These are phyloP conservation scores for Grammomys dolichurus DNA, from an alignment of 2,113 vertebrate genomes.

Conservation along the genomic window DNA sequence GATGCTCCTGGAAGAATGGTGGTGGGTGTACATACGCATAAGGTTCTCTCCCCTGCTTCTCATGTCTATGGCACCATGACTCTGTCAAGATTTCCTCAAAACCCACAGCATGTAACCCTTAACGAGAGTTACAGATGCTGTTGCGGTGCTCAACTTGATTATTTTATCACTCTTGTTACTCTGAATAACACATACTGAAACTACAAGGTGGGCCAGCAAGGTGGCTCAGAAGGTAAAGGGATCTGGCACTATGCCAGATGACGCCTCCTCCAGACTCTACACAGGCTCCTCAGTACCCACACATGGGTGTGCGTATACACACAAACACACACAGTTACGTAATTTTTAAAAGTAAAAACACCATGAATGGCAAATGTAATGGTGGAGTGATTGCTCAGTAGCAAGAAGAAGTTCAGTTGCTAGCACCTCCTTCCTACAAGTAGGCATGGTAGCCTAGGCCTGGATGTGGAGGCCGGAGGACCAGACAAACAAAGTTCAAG, in stretches of 20 bases:
- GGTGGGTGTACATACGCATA: background rate
- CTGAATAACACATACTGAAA: background rate
- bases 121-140: background rate
- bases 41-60: background rate
- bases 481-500: background rate
- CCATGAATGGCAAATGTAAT: background rate
- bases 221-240: background rate
- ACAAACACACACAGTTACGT: background rate
- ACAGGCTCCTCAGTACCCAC: background rate
- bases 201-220: background rate
- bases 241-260: background rate
- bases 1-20: background rate
- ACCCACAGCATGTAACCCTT: background rate
- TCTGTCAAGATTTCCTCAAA: background rate
- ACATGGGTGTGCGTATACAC: background rate
- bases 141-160: background rate
- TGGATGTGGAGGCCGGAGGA: background rate
- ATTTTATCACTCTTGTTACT: conserved; percentile 3
- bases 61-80: background rate
- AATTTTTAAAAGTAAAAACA: background rate
- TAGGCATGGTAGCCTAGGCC: background rate
- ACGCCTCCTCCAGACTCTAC: background rate
- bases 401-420: background rate
- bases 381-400: background rate
- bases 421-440: background rate